phyloP scores from a whole-genome alignment of 2,113 vertebrate genomes.

The Motacilla tschutschensis region DNA sequence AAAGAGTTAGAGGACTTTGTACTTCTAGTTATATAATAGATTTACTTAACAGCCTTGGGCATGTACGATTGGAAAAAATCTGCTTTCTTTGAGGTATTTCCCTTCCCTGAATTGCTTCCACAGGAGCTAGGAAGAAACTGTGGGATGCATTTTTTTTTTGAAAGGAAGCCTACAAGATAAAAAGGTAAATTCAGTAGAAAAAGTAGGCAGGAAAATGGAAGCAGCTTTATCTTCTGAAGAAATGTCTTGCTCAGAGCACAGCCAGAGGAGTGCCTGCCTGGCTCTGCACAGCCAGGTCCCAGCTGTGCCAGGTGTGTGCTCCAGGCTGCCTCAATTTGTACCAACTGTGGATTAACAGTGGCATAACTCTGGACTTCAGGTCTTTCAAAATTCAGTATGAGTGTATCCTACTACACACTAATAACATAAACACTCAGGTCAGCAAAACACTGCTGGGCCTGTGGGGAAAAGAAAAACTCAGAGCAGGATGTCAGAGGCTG shows the following conservation, averaged over 20 bases:
- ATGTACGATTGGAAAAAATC: neutral
- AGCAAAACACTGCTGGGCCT: neutral
- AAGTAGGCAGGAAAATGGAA: neutral
- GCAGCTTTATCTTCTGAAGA: neutral
- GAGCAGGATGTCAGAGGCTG: neutral
- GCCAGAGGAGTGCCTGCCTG: neutral
- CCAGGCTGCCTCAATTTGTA: accelerated
- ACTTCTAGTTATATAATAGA: neutral
- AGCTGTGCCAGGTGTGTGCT: neutral
- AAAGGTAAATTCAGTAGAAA: neutral
- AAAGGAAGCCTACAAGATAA: neutral
- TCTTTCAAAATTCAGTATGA: neutral
- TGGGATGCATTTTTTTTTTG: neutral
- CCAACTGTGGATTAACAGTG: accelerated
- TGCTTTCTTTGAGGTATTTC: neutral
- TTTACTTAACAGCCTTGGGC: neutral
- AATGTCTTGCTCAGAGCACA: neutral
- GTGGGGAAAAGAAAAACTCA: neutral
- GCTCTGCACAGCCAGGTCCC: neutral
- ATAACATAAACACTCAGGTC: neutral
- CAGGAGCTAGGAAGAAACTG: neutral
- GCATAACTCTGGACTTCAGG: neutral
- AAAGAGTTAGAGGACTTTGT: neutral
- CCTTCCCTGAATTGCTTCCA: neutral
- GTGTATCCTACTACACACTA: neutral